These are phyloP conservation scores for Malurus leucopterus DNA, from an alignment of 2,797 vertebrate genomes.

Conservation along the genomic window DNA sequence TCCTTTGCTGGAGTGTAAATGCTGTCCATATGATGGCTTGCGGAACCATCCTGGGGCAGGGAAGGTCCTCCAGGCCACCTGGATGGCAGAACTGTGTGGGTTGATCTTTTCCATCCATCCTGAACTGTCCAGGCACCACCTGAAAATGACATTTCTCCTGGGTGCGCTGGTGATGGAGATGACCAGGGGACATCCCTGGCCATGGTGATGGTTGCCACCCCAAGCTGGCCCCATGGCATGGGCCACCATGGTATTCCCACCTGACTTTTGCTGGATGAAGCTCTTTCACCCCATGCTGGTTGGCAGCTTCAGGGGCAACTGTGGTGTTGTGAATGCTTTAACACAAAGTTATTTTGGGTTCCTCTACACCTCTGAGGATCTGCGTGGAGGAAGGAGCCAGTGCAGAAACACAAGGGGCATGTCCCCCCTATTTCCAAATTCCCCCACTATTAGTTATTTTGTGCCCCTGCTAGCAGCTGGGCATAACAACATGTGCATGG, in stretches of 20 bases:
- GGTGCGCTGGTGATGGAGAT: not conserved
- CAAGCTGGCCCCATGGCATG: accelerated
- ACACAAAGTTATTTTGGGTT: not conserved
- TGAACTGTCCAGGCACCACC: not conserved
- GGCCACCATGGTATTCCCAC: not conserved
- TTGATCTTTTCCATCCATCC: not conserved
- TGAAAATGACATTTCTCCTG: not conserved
- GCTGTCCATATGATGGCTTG: not conserved
- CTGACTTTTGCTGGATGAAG: not conserved
- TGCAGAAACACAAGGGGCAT: not conserved
- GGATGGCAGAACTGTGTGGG: not conserved
- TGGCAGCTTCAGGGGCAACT: not conserved
- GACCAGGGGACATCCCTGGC: not conserved
- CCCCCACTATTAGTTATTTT: not conserved
- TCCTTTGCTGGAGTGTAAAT: not conserved
- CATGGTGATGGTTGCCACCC: not conserved
- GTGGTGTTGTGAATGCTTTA: not conserved
- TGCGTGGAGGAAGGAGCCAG: not conserved
- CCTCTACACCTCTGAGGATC: not conserved
- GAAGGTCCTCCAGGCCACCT: not conserved
- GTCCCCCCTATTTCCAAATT: not conserved
- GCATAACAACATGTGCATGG: not conserved
- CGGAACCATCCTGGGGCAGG: not conserved
- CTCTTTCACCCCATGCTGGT: not conserved
- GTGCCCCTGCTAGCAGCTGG: not conserved